Conservation (phyloP, 2,113 vertebrate genomes). For the Gallinago jamesoni region DNA sequence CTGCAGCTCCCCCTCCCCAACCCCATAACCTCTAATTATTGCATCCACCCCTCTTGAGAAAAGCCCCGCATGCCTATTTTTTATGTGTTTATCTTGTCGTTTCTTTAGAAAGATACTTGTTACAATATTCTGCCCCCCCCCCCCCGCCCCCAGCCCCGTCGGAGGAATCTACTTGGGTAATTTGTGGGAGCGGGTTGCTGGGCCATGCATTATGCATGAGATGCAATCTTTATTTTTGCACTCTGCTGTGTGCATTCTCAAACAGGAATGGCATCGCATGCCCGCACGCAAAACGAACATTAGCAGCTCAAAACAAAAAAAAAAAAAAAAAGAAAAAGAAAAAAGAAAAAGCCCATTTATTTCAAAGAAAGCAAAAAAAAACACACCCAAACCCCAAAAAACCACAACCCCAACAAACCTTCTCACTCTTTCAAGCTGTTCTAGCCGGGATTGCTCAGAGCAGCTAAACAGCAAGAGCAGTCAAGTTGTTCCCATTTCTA, state of each 20-base stretch:
- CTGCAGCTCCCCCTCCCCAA: not conserved
- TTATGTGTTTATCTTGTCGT: not conserved
- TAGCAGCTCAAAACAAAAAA: not conserved
- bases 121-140: not conserved
- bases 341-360: not conserved
- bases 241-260: constrained; percentile 26
- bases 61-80: not conserved
- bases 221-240: constrained; percentile 49
- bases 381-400: not conserved
- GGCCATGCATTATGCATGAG: constrained; percentile 62
- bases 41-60: not conserved
- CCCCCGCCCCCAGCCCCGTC: not conserved
- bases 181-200: constrained; percentile 22
- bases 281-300: not conserved
- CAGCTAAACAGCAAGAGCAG: not conserved
- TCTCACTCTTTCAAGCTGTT: not conserved
- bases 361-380: not conserved
- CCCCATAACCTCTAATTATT: not conserved
- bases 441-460: not conserved
- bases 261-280: not conserved
- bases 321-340: too few species aligned
- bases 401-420: too few species aligned
- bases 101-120: constrained; percentile 22
- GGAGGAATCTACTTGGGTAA: constrained; percentile 15
- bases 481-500: not conserved